phyloP scores from a whole-genome alignment of 53 echinoderm and acorn worm genomes.

The Echinometra lucunter region DNA sequence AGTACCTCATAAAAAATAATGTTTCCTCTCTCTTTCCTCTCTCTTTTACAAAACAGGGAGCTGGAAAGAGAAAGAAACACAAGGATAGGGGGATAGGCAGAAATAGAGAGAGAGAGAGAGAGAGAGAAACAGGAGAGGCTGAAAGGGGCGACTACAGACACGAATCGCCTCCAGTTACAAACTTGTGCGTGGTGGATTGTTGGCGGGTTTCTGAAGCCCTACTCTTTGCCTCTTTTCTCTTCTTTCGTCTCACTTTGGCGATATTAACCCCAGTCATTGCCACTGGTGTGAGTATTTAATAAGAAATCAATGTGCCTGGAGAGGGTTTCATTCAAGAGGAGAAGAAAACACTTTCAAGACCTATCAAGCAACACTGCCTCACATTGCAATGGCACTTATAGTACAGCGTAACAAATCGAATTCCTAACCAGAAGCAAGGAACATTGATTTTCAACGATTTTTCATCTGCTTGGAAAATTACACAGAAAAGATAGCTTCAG shows the following conservation, averaged over 20 bases:
- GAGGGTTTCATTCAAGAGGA: neutral
- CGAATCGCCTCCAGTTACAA: conserved; percentile 31
- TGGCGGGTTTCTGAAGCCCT: neutral
- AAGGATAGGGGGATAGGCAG: neutral
- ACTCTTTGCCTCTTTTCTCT: conserved; percentile 3
- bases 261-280: neutral
- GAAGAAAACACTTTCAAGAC: neutral
- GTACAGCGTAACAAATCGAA: conserved; percentile 21
- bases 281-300: neutral
- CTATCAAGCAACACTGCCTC: neutral
- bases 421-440: neutral
- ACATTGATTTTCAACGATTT: conserved; percentile 1
- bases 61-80: neutral
- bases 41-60: neutral
- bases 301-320: conserved; percentile 30
- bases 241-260: neutral
- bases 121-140: neutral
- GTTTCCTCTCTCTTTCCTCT: neutral
- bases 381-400: neutral
- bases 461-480: neutral
- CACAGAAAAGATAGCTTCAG: neutral
- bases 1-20: conserved; percentile 4
- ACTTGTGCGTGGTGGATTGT: neutral
- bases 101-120: neutral
- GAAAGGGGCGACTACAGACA: neutral